phyloP scores from a whole-genome alignment of 2,888 invertebrate species.

The Tetrapedia diversipes region DNA sequence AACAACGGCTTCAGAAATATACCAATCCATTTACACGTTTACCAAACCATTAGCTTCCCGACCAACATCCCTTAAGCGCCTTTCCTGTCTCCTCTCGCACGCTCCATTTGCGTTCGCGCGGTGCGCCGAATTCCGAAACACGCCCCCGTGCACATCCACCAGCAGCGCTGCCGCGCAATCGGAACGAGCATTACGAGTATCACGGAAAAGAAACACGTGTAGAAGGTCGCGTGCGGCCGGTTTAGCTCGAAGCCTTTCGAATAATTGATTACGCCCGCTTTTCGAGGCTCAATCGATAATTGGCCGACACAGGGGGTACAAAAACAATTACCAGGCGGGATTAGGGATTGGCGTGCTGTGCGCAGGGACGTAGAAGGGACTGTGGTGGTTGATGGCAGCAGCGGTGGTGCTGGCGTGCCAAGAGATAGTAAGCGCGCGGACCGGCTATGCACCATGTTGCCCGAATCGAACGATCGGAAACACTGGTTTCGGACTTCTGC shows the following conservation, averaged over 20 bases:
- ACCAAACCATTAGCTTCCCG: neutral
- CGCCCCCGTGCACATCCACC: too few species aligned
- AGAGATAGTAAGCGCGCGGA: slow-evolving; percentile 68
- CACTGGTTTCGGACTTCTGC: slow-evolving; percentile 40
- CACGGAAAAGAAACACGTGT: neutral
- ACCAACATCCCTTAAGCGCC: neutral
- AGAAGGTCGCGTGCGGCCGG: slow-evolving; percentile 6
- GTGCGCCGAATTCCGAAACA: neutral
- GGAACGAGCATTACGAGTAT: neutral
- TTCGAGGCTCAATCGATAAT: slow-evolving; percentile 67
- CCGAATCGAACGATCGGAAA: slow-evolving; percentile 68
- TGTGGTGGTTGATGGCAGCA: slow-evolving; percentile 43
- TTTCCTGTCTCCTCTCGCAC: neutral
- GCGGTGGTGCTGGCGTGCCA: slow-evolving; percentile 67
- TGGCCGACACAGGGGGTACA: slow-evolving; percentile 70
- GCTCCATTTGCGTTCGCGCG: neutral
- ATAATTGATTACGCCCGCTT: slow-evolving; percentile 67
- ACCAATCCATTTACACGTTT: too few species aligned
- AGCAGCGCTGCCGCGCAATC: too few species aligned
- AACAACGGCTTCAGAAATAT: too few species aligned
- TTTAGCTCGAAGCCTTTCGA: slow-evolving; percentile 34
- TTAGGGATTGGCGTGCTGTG: slow-evolving; percentile 58
- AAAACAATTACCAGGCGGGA: slow-evolving; percentile 73
- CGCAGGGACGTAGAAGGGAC: slow-evolving; percentile 37
- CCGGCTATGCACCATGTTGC: slow-evolving; percentile 57